phyloP scores from a whole-genome alignment of 2,113 vertebrate species.

The Cichladusa arquata region DNA sequence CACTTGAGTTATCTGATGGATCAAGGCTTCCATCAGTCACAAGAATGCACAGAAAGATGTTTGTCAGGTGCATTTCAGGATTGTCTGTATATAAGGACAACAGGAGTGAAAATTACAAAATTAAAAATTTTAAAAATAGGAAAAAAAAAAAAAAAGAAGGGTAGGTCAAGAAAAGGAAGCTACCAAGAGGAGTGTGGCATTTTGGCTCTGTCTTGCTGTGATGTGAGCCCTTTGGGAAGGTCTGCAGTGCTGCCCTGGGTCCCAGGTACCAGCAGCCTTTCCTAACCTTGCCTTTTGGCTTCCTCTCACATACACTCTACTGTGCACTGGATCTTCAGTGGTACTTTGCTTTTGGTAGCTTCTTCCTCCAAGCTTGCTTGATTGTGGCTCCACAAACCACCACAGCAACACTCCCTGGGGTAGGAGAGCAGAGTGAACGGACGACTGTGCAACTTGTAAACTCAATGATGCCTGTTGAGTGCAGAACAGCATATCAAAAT shows the following conservation, averaged over 20 bases:
- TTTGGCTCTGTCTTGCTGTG: accelerated
- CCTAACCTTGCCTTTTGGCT: neutral
- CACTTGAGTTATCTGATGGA: neutral
- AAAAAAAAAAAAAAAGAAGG: too few relatives aligned
- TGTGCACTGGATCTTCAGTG: accelerated
- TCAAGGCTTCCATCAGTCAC: neutral
- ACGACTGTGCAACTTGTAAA: neutral
- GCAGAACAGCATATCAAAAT: neutral
- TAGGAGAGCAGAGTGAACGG: accelerated
- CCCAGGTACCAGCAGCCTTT: neutral
- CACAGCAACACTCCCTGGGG: accelerated
- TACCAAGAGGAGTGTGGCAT: neutral
- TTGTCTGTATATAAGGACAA: neutral
- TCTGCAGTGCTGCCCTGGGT: neutral
- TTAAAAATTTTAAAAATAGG: too few relatives aligned
- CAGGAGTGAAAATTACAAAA: neutral
- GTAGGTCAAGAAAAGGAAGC: neutral
- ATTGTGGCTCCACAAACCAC: neutral
- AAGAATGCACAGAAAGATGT: neutral
- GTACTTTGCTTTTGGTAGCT: neutral
- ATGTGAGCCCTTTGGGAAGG: neutral
- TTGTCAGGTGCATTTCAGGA: neutral
- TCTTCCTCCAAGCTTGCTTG: neutral
- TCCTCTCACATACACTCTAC: accelerated
- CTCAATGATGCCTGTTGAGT: neutral